Evolutionary conservation across 2,888 invertebrate genomes (phyloP).

Genomic region (Onthophagus sagittarius): DNA sequence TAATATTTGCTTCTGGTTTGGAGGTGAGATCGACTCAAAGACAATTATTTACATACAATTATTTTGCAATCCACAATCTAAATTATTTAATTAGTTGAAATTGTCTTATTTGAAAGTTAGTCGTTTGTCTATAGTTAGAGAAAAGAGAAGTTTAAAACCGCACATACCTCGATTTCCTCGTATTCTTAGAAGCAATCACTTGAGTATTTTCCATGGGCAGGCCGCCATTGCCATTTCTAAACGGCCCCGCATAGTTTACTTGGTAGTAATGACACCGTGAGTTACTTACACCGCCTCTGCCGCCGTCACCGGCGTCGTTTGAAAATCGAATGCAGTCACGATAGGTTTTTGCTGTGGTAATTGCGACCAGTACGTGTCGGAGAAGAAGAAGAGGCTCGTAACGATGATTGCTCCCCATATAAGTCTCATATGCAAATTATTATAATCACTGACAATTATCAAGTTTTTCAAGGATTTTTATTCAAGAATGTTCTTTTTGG

Average conservation of each 20-base stretch:
- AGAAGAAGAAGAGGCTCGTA: slow-evolving; percentile 34
- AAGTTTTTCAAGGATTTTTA: not conserved
- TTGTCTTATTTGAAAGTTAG: too few relatives aligned
- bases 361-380: slow-evolving; percentile 29
- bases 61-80: too few relatives aligned
- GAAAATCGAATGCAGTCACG: slow-evolving; percentile 46
- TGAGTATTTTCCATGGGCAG: not conserved
- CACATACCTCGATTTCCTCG: not conserved
- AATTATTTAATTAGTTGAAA: too few relatives aligned
- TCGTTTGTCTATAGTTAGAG: too few relatives aligned
- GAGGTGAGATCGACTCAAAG: not conserved
- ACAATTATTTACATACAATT: too few relatives aligned
- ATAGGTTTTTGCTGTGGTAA: slow-evolving; percentile 43
- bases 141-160: not conserved
- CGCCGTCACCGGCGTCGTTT: not conserved
- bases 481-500: too few relatives aligned
- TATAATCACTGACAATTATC: slow-evolving; percentile 34
- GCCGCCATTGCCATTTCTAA: not conserved
- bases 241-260: not conserved
- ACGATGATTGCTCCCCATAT: slow-evolving; percentile 38
- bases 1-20: not conserved
- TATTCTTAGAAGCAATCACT: not conserved
- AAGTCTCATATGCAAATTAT: slow-evolving; percentile 37
- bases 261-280: not conserved
- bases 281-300: not conserved